These are phyloP conservation scores for Rhincodon typus DNA, from an alignment of 2,797 vertebrate genomes.

Conservation along the genomic window DNA sequence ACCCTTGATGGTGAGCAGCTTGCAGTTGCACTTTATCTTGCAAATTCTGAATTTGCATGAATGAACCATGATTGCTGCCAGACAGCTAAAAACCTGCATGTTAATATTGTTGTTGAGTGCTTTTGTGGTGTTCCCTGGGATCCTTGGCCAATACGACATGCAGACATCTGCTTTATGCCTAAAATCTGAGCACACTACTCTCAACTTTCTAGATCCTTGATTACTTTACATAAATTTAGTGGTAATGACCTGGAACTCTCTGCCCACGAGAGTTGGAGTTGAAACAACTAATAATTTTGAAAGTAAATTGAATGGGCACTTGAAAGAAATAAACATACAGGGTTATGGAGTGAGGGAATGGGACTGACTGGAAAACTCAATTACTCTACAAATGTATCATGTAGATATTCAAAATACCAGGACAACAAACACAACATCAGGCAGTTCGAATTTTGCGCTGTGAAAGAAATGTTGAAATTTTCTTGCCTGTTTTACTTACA, in stretches of 20 bases:
- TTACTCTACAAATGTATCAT: neutral
- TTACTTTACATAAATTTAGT: neutral
- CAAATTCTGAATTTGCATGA: neutral
- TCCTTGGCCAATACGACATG: neutral
- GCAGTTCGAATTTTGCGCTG: neutral
- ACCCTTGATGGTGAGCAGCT: neutral
- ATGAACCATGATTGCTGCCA: neutral
- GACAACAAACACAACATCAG: neutral
- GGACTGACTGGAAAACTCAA: too few relatives aligned
- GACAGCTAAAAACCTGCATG: neutral
- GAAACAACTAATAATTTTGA: too few relatives aligned
- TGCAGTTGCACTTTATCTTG: neutral
- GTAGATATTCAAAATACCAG: neutral
- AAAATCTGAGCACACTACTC: neutral
- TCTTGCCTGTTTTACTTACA: constrained; percentile 54
- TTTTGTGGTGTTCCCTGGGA: neutral
- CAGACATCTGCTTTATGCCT: neutral
- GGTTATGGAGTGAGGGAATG: too few relatives aligned
- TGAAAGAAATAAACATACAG: too few relatives aligned
- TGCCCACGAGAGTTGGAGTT: too few relatives aligned
- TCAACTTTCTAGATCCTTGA: neutral
- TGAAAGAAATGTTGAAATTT: neutral
- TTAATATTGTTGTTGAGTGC: neutral
- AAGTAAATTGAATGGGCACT: too few relatives aligned
- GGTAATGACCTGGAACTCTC: too few relatives aligned